Evolutionary conservation across 2,888 invertebrate genomes (phyloP), one percentile per base, ranked within the genome.

Genomic region (Lottia scabra): DNA sequence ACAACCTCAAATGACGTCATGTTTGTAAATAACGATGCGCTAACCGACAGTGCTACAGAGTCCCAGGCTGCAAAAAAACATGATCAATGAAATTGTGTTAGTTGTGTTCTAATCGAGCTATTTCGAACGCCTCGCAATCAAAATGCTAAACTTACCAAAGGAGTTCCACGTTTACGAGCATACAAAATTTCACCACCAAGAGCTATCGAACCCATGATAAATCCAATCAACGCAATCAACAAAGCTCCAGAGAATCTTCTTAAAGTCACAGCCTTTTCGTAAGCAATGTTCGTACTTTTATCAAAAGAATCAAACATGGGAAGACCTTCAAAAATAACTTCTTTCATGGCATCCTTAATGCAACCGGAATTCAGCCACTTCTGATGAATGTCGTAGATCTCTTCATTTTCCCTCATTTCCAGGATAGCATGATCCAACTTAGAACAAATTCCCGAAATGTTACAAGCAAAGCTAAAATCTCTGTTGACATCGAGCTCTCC

Each of bases 401-500:
- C 27, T 26, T 70, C 48, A 6, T 70, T 26, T 30, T 70, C 70
- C 30, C 46, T 45, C 43, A 70, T 16, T 3, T 64, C 46, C 13
- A 70, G 30, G 23, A 70, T 64, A 26, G 45, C 45, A 12, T 70
- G 45, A 45, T 70, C 65, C 5, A 70, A 63, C 16, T 27, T n/a
- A 16, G 44, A 38, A 19, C 70, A 70, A 12, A 70, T 26, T 13
- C 56, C 56, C 1, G 56, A 23, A 10, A 23, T 56, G 23, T 23
- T 56, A 56, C 79, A 79, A 16, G 78, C 78, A 70, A 81, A 79
- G 1, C 67, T 75, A 45, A 75, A 78, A 19, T 67, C 67, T 46
- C 72, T 69, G 19, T 76, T 73, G 3, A 67, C 74, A 2, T 76
- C 66, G 2, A 69, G 64, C 5, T 80, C 77, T 2, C 78, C 80